A percentile compares a stretch with the other conserved stretches of the same genome.
Evolutionary conservation across 2,113 vertebrate species (phyloP).

Genomic region (Apodemus speciosus): DNA sequence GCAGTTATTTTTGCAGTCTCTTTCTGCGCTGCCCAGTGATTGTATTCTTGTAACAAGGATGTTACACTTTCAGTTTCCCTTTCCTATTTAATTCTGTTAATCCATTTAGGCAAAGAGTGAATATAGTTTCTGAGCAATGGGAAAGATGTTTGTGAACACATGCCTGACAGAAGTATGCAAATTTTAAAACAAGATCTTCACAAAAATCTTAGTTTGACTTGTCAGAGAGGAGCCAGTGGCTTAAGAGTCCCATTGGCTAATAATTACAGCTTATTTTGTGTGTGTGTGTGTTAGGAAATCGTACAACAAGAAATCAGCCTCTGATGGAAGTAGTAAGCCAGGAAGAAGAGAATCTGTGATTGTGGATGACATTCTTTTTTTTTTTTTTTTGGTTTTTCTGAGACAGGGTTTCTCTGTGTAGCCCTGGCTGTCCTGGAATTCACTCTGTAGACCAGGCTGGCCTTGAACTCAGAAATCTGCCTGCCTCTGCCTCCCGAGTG

Average conservation of each 20-base stretch:
- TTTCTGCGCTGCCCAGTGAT: background rate
- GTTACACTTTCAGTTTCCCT: background rate
- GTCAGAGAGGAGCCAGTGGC: background rate
- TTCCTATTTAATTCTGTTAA: conserved; percentile 40
- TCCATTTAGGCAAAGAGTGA: conserved; percentile 23
- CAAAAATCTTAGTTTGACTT: conserved; percentile 57
- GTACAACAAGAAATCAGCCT: background rate
- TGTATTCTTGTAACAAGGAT: background rate
- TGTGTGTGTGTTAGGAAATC: background rate
- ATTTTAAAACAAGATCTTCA: conserved; percentile 37
- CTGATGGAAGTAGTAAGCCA: background rate
- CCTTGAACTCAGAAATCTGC: too few relatives aligned
- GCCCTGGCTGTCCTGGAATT: too few relatives aligned
- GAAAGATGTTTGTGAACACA: background rate
- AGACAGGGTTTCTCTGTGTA: too few relatives aligned
- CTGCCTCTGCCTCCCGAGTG: too few relatives aligned
- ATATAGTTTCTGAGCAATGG: background rate
- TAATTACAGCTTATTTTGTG: background rate
- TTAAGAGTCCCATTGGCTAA: conserved; percentile 24
- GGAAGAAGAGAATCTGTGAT: background rate
- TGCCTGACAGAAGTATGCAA: conserved; percentile 21
- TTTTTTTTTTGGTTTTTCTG: too few relatives aligned
- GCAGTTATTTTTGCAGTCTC: background rate
- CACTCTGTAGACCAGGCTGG: too few relatives aligned
- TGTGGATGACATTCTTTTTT: background rate